Base-by-base conservation (phyloP, 2,797 vertebrate species). In the Lerista edwardsae region DNA sequence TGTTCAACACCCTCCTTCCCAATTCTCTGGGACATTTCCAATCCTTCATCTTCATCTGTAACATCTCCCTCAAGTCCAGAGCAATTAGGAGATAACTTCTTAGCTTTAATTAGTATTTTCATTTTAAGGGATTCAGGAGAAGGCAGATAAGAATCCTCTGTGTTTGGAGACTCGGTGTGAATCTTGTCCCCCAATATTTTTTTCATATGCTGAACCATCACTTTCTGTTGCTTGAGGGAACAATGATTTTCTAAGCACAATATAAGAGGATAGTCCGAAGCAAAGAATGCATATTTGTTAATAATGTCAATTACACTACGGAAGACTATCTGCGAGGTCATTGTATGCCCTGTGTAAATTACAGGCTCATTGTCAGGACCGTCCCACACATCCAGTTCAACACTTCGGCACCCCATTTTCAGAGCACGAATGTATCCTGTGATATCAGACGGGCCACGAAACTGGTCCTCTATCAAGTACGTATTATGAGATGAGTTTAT, bases 401-500 rank as follows among this genome's bases (percentile, higher is more conserved):
- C 98, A 31, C 98, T 98, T 85, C 99, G 96, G 89, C 98, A 99
- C 15, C 98, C 98, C 98, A 99, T 99, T 95, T 99, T 99, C 1
- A 99, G 97, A 77, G 99, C 99, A 0, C 99, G 98, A 85, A 99
- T 99, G 88, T 99, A 99, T 10, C 99, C 99, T 0, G 98, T 98
- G 91, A 99, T 98, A 91, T 99, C 98, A 34, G 99, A 99, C 10
- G 99, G 98, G 81, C 99, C 99, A 92, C 98, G 96, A 93, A 99
- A 99, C 92, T 99, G 99, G 94, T 99, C 99, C 91, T 99, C 99
- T 92, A 99, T 99, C 93, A 99, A 96, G 93, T 99, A 99, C 0
- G 98, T 99, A 86, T 99, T 99, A 93, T 99, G 98, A 91, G 98
- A 99, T 36, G 98, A 96, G 86, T 99, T 99, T 91, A 99, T 99